Base-by-base conservation (phyloP, 2,888 invertebrate species). In the Polydrusus tereticollis region DNA sequence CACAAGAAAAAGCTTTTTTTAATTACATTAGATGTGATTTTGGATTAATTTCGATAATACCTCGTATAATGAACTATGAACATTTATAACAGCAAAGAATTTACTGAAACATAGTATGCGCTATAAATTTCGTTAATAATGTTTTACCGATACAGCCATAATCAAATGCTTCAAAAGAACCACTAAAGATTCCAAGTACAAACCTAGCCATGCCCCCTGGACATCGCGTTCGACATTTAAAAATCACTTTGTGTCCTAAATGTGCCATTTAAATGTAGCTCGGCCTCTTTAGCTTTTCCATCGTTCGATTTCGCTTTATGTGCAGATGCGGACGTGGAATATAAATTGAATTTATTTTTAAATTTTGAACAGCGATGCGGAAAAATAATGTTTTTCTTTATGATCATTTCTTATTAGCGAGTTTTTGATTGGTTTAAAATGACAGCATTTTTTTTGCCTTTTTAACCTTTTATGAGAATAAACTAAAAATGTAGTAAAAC, bases 211-310 rank as follows among this genome's bases (percentile, higher is more conserved):
- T 43, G 57, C 63, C 69, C 62, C 38, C n/a, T 52, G 41, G 69
- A 69, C 55, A 69, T 41, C 68, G n/a, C 59, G 50, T 26, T 26
- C 38, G 50, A 68, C 60, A 26, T 69, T 69, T 63, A 69, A 69
- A 69, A 69, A 69, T 69, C 69, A 69, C 63, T 62, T 69, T 69
- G 57, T 59, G 67, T 59, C 67, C 67, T 58, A 67, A 67, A 67
- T 67, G 58, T 58, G 58, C 67, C 59, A 59, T 67, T 67, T 67
- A 67, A 67, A 67, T 67, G 67, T 67, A 59, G 67, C 58, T 67
- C 36, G 58, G 47, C 29, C 67, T 23, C 33, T 66, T 66, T 47
- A 36, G 65, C 41, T 57, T 66, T 57, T 43, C 65, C 57, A 66
- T 67, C 59, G 58, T 67, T 59, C 59, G 59, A 57, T 67, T 67